These are phyloP conservation scores for Lophius americanus DNA, from an alignment of 2,797 vertebrate species.

Conservation along the genomic window DNA sequence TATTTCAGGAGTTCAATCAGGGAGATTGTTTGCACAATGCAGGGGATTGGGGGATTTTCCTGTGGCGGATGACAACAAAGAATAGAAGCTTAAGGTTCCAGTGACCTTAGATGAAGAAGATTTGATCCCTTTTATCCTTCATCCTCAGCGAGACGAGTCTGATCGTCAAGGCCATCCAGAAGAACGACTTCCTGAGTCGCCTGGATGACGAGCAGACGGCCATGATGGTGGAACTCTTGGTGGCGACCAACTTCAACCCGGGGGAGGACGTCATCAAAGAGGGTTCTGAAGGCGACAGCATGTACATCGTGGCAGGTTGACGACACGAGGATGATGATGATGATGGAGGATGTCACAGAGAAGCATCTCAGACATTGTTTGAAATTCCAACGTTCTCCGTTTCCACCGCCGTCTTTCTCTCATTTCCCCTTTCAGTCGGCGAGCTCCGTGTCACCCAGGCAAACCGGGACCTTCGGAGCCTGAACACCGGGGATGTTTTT, in stretches of 20 bases:
- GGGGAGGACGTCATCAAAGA: slow-evolving; percentile 80
- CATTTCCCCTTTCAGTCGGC: slow-evolving; percentile 67
- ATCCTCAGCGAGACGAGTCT: slow-evolving; percentile 77
- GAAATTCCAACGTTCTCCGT: not conserved
- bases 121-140: slow-evolving; percentile 16
- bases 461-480: slow-evolving; percentile 73
- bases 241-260: slow-evolving; percentile 36
- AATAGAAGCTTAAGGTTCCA: not conserved
- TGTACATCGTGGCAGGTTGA: slow-evolving; percentile 86
- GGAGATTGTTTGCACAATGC: too few relatives aligned
- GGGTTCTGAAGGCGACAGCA: slow-evolving; percentile 83
- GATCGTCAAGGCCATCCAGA: slow-evolving; percentile 82
- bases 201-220: slow-evolving; percentile 84
- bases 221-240: slow-evolving; percentile 83
- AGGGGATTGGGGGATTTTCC: too few relatives aligned
- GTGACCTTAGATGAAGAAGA: slow-evolving; percentile 2
- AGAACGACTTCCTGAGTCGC: slow-evolving; percentile 84
- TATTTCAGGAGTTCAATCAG: too few relatives aligned
- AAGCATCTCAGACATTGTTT: not conserved
- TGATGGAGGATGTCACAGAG: not conserved
- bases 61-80: too few relatives aligned
- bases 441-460: slow-evolving; percentile 82
- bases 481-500: slow-evolving; percentile 83
- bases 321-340: slow-evolving; percentile 3
- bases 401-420: not conserved